phyloP scores from a whole-genome alignment of 2,113 vertebrate genomes.

The Camelus bactrianus region DNA sequence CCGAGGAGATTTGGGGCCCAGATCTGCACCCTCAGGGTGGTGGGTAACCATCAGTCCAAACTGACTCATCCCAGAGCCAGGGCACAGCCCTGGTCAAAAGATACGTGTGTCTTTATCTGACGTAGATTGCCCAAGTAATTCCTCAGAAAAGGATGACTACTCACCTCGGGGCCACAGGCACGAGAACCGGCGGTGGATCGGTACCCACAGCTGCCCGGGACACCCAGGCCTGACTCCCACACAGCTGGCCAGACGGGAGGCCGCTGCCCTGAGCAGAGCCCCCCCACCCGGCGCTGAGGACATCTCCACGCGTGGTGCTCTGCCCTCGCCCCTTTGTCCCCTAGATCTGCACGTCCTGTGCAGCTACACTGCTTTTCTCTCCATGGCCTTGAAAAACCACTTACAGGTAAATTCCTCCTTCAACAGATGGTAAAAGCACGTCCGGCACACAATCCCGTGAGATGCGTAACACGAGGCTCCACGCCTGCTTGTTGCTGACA shows the following conservation, averaged over 20 bases:
- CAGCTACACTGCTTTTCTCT: conserved; percentile 55
- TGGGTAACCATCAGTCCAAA: background rate
- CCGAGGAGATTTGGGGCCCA: background rate
- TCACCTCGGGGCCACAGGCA: background rate
- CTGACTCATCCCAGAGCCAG: background rate
- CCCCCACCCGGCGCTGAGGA: background rate
- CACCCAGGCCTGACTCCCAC: background rate
- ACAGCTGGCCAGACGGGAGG: background rate
- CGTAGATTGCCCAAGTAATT: background rate
- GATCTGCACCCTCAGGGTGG: background rate
- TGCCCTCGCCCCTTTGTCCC: conserved; percentile 18
- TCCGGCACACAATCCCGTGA: conserved; percentile 23
- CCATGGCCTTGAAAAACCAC: conserved; percentile 76
- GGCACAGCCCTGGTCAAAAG: background rate
- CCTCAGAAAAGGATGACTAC: background rate
- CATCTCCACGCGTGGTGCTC: background rate
- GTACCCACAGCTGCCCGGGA: background rate
- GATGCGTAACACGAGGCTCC: background rate
- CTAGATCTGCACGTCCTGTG: background rate
- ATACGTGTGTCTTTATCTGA: background rate
- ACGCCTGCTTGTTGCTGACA: conserved; percentile 27
- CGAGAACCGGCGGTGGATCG: background rate
- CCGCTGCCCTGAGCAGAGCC: background rate
- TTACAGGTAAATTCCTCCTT: conserved; percentile 66
- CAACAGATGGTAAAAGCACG: conserved; percentile 55